Base-by-base conservation (phyloP, 2,797 vertebrate species). In the Eleutherodactylus coqui region DNA sequence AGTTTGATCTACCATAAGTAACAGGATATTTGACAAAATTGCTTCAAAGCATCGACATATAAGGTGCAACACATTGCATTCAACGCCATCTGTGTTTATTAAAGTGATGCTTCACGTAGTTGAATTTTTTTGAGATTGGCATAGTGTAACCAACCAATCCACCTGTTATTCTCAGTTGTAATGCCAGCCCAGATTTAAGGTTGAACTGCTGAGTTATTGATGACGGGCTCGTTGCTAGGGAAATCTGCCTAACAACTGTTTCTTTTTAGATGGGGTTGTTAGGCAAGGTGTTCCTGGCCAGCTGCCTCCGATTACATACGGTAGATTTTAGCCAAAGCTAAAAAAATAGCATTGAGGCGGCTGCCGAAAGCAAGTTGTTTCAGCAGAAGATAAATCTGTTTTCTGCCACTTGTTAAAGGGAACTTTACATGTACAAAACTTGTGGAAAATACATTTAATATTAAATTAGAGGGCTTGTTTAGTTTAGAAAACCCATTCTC, bases 1-100 rank as follows among this genome's bases (percentile, higher is more conserved):
- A 64, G 43, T 24, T 55, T 76, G 29, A 81, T 62, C 62, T 81
- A 70, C 75, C 64, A 53, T 43, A 69, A 55, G 34, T 85, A 62
- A 75, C 9, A 38, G 47, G 29, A 55, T 38, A 41, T 55, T 55
- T 19, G 19, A n/a, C 32, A 77, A 77, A 69, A 21, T 5, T 0
- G 14, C 36, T 41, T 70, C 4, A 5, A 24, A 41, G 36, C 19
- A 43, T 70, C 43, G 38, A 70, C 21, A 43, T 69, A 24, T 24
- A 69, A 69, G n/a, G 38, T 41, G 21, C 11, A n/a, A 1, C 4
- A 19, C 38, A 11, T 41, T 70, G 41, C 9, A 43, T 38, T n/a
- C 21, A 70, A 41, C 21, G 5, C 67, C 36, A 70, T 70, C 21
- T 70, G 67, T 70, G 36, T n/a, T 70, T 43, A 38, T 38, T 38